These are phyloP conservation scores for Bucorvus abyssinicus DNA, from an alignment of 2,797 vertebrate species.

Conservation along the genomic window DNA sequence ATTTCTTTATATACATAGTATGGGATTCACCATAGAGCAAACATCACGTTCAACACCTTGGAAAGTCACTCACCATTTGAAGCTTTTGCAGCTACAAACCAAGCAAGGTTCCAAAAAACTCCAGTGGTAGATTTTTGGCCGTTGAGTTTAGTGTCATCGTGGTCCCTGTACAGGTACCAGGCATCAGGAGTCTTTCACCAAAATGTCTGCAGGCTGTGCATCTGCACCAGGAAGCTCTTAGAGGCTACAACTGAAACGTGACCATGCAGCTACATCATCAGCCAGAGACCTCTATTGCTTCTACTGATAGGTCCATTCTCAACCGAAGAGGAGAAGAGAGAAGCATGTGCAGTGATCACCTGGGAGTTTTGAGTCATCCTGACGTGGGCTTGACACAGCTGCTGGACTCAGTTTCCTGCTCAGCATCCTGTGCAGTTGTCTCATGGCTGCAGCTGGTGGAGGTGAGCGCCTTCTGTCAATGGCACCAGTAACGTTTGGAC, in stretches of 20 bases:
- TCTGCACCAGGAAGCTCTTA: neutral
- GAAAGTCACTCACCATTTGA: neutral
- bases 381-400: neutral
- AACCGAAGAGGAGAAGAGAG: neutral
- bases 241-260: neutral
- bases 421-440: neutral
- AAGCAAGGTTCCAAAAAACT: neutral
- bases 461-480: neutral
- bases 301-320: neutral
- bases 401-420: neutral
- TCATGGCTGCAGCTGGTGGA: neutral
- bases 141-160: neutral
- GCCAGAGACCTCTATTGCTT: neutral
- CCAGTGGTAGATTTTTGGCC: neutral
- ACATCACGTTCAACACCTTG: neutral
- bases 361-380: neutral
- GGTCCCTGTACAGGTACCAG: neutral
- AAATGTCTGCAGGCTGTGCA: neutral
- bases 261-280: neutral
- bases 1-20: neutral
- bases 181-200: neutral
- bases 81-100: neutral
- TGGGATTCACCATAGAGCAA: neutral
- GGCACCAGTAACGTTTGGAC: neutral
- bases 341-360: accelerated